Percentiles rank a stretch among this genome's conserved stretches.
phyloP scores from a whole-genome alignment of 2,888 invertebrate genomes.

The Xestia ashworthii region DNA sequence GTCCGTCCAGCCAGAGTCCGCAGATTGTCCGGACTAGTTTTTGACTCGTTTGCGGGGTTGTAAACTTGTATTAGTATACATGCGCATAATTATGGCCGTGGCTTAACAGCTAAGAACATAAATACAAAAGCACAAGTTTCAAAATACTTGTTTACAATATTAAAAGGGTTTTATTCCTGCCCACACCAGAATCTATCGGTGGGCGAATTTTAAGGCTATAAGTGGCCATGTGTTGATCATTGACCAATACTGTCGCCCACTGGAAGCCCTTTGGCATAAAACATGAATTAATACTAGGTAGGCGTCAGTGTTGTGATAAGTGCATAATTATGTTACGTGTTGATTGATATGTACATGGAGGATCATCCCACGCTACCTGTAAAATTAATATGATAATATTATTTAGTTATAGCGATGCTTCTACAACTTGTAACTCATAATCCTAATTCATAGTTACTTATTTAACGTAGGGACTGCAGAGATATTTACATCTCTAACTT shows the following conservation, averaged over 20 bases:
- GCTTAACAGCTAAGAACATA: not conserved
- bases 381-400: not conserved
- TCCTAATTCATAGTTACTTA: not conserved
- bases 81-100: too few relatives aligned
- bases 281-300: conserved; percentile 30
- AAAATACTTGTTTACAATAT: conserved; percentile 13
- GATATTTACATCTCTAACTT: not conserved
- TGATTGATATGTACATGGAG: conserved; percentile 19
- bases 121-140: not conserved
- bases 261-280: conserved; percentile 48
- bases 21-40: not conserved
- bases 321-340: conserved; percentile 38
- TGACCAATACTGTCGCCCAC: conserved; percentile 62
- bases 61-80: not conserved
- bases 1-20: not conserved
- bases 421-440: not conserved
- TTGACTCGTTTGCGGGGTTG: not conserved
- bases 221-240: conserved; percentile 45
- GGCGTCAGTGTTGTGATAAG: conserved; percentile 37
- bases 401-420: not conserved
- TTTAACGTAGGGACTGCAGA: not conserved
- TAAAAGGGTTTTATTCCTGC: conserved; percentile 44
- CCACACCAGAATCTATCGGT: conserved; percentile 43
- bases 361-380: conserved; percentile 26
- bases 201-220: conserved; percentile 60